A percentile compares a stretch with the other conserved stretches of the same genome.
phyloP scores from a whole-genome alignment of 1,140 invertebrate species.

The Anastrepha obliqua region DNA sequence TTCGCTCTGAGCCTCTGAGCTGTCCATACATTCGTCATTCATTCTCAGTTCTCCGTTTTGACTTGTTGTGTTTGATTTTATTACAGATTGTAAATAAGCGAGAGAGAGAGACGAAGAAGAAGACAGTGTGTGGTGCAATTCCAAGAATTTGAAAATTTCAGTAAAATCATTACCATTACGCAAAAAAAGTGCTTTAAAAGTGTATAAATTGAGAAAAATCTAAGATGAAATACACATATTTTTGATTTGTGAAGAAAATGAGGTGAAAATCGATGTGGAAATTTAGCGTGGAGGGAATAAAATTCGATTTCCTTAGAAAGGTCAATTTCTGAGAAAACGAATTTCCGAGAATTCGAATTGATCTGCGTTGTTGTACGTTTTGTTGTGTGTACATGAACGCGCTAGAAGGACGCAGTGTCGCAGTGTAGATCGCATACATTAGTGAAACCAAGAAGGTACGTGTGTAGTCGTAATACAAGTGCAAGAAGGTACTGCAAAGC shows the following conservation, averaged over 20 bases:
- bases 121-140: slow-evolving; percentile 40
- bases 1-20: not conserved
- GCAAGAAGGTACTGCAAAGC: slow-evolving; percentile 22
- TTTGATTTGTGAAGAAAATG: not conserved
- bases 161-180: slow-evolving; percentile 5
- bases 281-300: not conserved
- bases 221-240: not conserved
- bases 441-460: not conserved
- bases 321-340: slow-evolving; percentile 38
- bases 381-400: slow-evolving; percentile 1
- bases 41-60: not conserved
- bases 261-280: not conserved
- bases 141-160: slow-evolving; percentile 51
- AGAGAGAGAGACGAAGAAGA: slow-evolving; percentile 18
- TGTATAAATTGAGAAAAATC: not conserved
- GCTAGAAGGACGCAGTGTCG: slow-evolving; percentile 36
- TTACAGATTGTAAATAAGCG: slow-evolving; percentile 4
- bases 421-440: slow-evolving; percentile 20
- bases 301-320: slow-evolving; percentile 18
- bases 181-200: slow-evolving; percentile 16
- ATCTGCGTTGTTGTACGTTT: slow-evolving; percentile 21
- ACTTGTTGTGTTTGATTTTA: not conserved
- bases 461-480: slow-evolving; percentile 11
- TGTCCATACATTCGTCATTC: slow-evolving; percentile 15
- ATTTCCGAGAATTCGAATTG: slow-evolving; percentile 46